Conservation (phyloP, 2,888 invertebrate species). For the Saturnia pavonia region DNA sequence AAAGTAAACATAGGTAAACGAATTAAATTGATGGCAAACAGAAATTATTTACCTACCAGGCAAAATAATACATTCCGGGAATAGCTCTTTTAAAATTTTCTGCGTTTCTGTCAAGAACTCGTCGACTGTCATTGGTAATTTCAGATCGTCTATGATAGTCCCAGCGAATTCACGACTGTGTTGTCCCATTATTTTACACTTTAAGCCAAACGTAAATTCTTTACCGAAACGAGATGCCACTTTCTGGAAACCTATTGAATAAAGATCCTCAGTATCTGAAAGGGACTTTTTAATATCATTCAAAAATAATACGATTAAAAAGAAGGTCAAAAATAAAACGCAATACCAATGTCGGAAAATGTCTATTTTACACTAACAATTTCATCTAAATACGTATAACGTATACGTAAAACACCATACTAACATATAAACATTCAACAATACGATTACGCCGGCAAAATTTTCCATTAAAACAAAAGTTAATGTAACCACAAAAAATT, state of each 20-base stretch:
- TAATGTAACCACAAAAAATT: neutral
- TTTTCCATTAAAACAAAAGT: neutral
- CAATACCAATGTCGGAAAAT: neutral
- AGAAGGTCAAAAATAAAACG: neutral
- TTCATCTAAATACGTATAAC: neutral
- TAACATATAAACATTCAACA: neutral
- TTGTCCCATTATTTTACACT: conserved; percentile 87
- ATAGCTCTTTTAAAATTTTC: conserved; percentile 78
- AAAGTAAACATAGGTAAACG: no score
- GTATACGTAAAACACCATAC: no score
- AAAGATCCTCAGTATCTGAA: conserved; percentile 91
- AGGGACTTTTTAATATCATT: conserved; percentile 28
- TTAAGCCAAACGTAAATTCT: conserved; percentile 89
- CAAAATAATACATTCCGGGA: conserved; percentile 84
- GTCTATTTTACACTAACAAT: neutral
- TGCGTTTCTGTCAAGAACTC: conserved; percentile 84
- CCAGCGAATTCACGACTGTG: conserved; percentile 83
- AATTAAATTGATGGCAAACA: neutral
- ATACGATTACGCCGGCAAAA: neutral
- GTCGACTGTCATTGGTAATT: conserved; percentile 85
- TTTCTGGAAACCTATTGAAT: conserved; percentile 87
- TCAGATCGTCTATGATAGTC: conserved; percentile 81
- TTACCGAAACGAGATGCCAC: conserved; percentile 86
- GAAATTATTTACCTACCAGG: conserved; percentile 84
- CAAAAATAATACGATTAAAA: neutral